Base-by-base conservation (phyloP, 2,113 vertebrate species). In the Vimba vimba region DNA sequence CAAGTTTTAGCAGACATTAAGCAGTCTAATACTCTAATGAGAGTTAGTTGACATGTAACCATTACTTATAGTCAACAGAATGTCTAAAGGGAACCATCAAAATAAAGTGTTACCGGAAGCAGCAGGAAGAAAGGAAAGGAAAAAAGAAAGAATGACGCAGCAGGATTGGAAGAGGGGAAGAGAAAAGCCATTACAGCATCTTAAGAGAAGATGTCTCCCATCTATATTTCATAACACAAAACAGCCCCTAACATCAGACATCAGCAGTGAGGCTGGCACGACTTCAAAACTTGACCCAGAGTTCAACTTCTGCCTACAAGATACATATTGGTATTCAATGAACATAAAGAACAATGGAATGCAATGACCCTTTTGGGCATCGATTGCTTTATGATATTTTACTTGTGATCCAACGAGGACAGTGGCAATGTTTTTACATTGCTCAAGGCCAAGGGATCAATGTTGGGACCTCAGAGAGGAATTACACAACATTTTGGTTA, bases 151-250 rank as follows among this genome's bases (percentile, higher is more conserved):
- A 85, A 80, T 80, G 43, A 86, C n/a, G 52, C 76, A 59, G 84
- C 62, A 71, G 21, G 59, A 50, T 66, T 66, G n/a, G 45, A 33
- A 52, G 21, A 62, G 82, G 10, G 43, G 39, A 21, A 59, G 19
- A 76, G 83, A 84, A 36, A 39, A 85, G 57, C 45, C 84, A 79
- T 71, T 68, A 17, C 62, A 55, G 64, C 62, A 39, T 62, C 79
- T 64, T 64, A 81, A 81, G 64, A 71, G 50, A 69, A 71, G 62
- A 45, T 21, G 64, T 43, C 47, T 11, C 33, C 50, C 36, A 80
- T 80, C 36, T 69, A 80, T 80, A 80, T 73, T 86, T 86, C 66
- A 80, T 73, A 80, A 39, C 66, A 9, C 52, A 66, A 79, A 86
- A 80, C 50, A 19, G 23, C 13, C 21, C 50, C 73, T 45, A 21